Percentiles rank a stretch among this genome's conserved stretches.
These are phyloP conservation scores for Nerophis ophidion DNA, from an alignment of 2,113 vertebrate genomes.

Conservation along the genomic window DNA sequence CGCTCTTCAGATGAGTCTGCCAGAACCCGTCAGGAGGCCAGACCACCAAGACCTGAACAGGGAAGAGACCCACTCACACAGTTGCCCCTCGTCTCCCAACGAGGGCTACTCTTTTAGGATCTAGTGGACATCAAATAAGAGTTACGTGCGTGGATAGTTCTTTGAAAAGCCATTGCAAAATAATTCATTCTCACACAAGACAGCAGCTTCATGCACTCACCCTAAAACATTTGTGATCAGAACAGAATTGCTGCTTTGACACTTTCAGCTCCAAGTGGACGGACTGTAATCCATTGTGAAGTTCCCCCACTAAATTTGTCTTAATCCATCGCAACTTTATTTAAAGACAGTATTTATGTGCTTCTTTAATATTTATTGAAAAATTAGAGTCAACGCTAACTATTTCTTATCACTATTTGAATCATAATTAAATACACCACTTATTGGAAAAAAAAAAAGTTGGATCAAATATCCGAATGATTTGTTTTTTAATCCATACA, in stretches of 20 bases:
- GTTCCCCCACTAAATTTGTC: conserved; percentile 46
- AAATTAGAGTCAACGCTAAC: conserved; percentile 21
- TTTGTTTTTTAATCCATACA: too few relatives aligned
- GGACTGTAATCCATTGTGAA: conserved; percentile 52
- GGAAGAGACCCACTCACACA: conserved; percentile 6
- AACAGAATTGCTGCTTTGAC: conserved; percentile 24
- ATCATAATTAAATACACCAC: conserved; percentile 26
- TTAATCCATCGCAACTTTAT: conserved; percentile 37
- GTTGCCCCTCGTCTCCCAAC: conserved; percentile 2
- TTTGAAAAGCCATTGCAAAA: conserved; percentile 1
- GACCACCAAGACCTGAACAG: conserved; percentile 15
- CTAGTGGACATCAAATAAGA: neutral
- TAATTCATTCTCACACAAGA: conserved; percentile 5
- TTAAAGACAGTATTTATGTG: conserved; percentile 68
- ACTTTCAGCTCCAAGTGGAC: conserved; percentile 13
- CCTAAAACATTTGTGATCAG: conserved; percentile 21
- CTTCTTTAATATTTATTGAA: conserved; percentile 65
- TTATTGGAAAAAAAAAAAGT: neutral
- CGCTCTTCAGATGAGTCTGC: conserved; percentile 66
- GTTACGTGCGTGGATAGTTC: neutral
- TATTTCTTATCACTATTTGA: conserved; percentile 32
- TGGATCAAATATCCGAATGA: too few relatives aligned
- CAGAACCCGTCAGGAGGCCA: conserved; percentile 20
- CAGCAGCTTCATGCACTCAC: neutral
- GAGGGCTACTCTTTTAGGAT: conserved; percentile 32